Evolutionary conservation across 1,140 invertebrate genomes (phyloP), one percentile per base, ranked within the genome.

Genomic region (Gerris buenoi): DNA sequence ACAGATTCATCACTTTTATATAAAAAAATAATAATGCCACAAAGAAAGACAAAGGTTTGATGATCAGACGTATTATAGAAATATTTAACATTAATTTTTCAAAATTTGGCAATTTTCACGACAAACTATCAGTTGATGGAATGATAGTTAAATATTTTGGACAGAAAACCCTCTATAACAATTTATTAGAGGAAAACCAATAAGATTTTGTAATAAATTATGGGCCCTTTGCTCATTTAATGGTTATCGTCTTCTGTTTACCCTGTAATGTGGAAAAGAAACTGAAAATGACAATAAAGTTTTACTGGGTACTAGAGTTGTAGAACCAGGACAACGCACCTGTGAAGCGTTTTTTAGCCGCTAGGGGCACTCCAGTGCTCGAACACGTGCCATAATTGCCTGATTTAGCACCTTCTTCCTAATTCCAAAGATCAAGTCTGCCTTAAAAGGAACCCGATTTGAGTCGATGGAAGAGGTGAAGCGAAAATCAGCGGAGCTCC

Each of bases 111-210:
- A 72, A 76, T 73, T 76, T 72, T 69, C 74, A 69, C 72, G 65
- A 70, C 77, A 69, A 70, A 25, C 72, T 77, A 66, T 77, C 76
- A 57, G 75, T 81, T 68, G 78, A 81, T 76, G 80, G 81, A 73
- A 71, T 74, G 68, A 81, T 81, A 78, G 75, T 81, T 27, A 76
- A 76, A 64, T 81, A 80, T 72, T 80, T 77, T 76, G 80, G 79
- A n/a, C n/a, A 64, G 71, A 73, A 71, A 77, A 82, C 73, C 72
- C 71, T 63, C 74, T 72, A 61, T 79, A 80, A 73, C 78, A 79
- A 71, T 78, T 76, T 68, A 79, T 80, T 64, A 72, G 74, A 72
- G 77, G 77, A 60, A 80, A 80, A 72, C 76, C 78, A 63, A 76
- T 81, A 68, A 73, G 75, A 68, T 80, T 77, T 74, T 77, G 78